These are phyloP conservation scores for Drosophila parthenogenetica DNA, from an alignment of 2,888 invertebrate species.

Conservation along the genomic window DNA sequence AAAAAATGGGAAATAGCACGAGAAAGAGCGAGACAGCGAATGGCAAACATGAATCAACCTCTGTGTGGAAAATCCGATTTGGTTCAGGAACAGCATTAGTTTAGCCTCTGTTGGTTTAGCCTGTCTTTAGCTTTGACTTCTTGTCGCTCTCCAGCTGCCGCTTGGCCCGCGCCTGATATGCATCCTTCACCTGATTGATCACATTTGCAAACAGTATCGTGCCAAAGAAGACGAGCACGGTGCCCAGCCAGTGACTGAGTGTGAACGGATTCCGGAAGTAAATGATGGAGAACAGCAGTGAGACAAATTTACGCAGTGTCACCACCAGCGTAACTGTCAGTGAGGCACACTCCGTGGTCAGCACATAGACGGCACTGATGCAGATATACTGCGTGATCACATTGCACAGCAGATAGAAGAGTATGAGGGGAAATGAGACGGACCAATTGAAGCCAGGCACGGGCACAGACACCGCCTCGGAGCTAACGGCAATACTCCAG, in stretches of 20 bases:
- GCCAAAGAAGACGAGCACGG: slow-evolving; percentile 95
- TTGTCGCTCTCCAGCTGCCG: slow-evolving; percentile 19
- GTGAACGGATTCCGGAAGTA: slow-evolving; percentile 98
- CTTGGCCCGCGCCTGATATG: slow-evolving; percentile 43
- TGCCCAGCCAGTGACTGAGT: slow-evolving; percentile 95
- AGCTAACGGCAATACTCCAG: slow-evolving; percentile 89
- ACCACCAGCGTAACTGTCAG: slow-evolving; percentile 98
- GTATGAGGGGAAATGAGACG: slow-evolving; percentile 88
- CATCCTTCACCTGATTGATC: slow-evolving; percentile 84
- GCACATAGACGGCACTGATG: slow-evolving; percentile 96
- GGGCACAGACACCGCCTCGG: slow-evolving; percentile 85
- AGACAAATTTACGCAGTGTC: slow-evolving; percentile 97
- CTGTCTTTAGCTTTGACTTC: slow-evolving; percentile 35
- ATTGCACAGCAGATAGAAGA: slow-evolving; percentile 92
- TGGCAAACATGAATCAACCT: slow-evolving; percentile 21
- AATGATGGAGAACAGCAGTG: slow-evolving; percentile 96
- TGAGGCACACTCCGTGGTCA: slow-evolving; percentile 97
- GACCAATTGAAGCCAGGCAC: slow-evolving; percentile 85
- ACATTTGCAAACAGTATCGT: slow-evolving; percentile 96
- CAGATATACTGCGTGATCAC: slow-evolving; percentile 96
- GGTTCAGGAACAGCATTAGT: neutral
- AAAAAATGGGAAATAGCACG: neutral
- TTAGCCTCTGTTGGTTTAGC: slow-evolving; percentile 17
- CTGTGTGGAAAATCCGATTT: neutral
- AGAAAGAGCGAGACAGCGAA: slow-evolving; percentile 28